Evolutionary conservation across 1,140 invertebrate species (phyloP), one percentile per base, ranked within the genome.

Genomic region (Listronotus oregonensis): DNA sequence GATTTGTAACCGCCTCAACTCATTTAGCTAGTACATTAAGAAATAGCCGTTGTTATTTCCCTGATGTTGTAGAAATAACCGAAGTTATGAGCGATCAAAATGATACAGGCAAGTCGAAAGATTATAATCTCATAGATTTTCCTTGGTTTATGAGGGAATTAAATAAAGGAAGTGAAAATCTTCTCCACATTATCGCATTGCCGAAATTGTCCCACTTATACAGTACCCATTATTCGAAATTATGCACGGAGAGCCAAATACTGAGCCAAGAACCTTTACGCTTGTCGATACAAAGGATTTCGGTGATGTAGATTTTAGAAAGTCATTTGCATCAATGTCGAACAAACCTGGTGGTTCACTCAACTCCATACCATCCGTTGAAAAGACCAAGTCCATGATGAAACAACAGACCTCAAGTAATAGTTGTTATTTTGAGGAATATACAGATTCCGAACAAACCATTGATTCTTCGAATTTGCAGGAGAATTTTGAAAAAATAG

Each of bases 1-100:
- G n/a, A 14, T 65, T 65, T 32, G 63, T 65, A 1, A 59, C 63
- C 0, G 63, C 63, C 8, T 65, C 63, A 9, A 52, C 63, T 8
- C 54, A 59, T 27, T 34, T 65, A 17, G 63, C 63, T 3, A 42
- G 46, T 0, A 43, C 27, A n/a, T 39, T 65, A n/a, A 39, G 52
- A 42, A 65, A 42, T n/a, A 64, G 15, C 44, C 14, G 27, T 12
- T 54, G 21, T 50, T 56, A 17, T 56, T 34, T 64, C 18, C 42
- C 61, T 14, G 15, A 55, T 7, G 1, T 7, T 21, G 6, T 18
- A 49, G 12, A 14, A 21, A 50, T 61, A 34, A 40, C 17, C 0
- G 50, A 63, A 10, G 6, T 46, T 11, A 17, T 18, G 12, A 18
- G 42, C 10, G 6, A 31, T 8, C n/a, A 47, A 49, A 15, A 9